These are phyloP conservation scores for Margaritifera margaritifera DNA, from an alignment of 2,888 invertebrate species.

Conservation along the genomic window DNA sequence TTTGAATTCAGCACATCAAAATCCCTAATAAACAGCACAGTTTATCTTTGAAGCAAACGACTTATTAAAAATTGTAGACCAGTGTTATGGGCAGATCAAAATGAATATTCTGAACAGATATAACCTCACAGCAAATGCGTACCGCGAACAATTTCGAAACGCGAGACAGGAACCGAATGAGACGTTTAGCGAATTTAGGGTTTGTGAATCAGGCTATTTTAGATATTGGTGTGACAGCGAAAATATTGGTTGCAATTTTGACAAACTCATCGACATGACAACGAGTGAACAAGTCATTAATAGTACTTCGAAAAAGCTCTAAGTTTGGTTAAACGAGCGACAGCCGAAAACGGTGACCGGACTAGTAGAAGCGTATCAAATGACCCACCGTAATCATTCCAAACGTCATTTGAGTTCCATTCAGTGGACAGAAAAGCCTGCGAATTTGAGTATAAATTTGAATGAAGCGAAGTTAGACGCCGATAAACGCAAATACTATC, in stretches of 20 bases:
- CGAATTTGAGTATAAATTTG: too few relatives aligned
- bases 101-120: too few relatives aligned
- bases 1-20: too few relatives aligned
- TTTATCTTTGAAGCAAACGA: too few relatives aligned
- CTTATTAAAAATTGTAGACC: too few relatives aligned
- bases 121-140: not conserved
- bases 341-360: slow-evolving; percentile 5
- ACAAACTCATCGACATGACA: not conserved
- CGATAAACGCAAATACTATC: too few relatives aligned
- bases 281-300: not conserved
- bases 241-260: not conserved
- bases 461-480: too few relatives aligned
- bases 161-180: not conserved
- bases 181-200: not conserved
- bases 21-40: too few relatives aligned
- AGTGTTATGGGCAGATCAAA: too few relatives aligned
- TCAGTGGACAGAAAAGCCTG: too few relatives aligned
- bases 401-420: too few relatives aligned
- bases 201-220: not conserved
- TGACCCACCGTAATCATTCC: too few relatives aligned
- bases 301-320: not conserved
- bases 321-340: slow-evolving; percentile 2
- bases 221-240: not conserved
- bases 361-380: slow-evolving; percentile 6
- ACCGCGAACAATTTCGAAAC: not conserved